phyloP scores from a whole-genome alignment of 2,797 vertebrate genomes.

The Chaenodraco wilsoni region DNA sequence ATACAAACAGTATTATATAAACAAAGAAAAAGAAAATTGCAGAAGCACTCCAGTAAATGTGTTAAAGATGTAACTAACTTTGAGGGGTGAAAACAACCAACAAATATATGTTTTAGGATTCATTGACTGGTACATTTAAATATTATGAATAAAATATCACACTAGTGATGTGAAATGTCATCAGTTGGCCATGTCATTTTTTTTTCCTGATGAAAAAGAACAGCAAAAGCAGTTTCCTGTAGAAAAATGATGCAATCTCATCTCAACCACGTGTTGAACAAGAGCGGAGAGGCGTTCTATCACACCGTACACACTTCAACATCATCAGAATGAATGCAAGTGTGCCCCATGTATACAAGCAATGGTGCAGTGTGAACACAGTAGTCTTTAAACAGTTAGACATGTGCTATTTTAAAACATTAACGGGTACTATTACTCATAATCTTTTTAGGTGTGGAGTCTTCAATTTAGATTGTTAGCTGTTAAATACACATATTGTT shows the following conservation, averaged over 20 bases:
- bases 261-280: conserved; percentile 23
- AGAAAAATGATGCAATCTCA: conserved; percentile 52
- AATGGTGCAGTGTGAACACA: background rate
- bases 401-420: background rate
- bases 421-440: background rate
- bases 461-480: background rate
- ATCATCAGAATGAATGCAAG: no score
- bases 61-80: background rate
- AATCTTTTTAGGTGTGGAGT: background rate
- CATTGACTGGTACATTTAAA: background rate
- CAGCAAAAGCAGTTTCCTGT: conserved; percentile 70
- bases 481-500: background rate
- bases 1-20: background rate
- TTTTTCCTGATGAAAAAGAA: conserved; percentile 36
- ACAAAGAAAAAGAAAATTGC: background rate
- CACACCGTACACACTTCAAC: background rate
- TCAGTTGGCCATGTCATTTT: background rate
- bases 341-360: background rate
- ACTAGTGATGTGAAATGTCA: background rate
- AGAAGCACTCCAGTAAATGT: background rate
- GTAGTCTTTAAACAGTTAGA: background rate
- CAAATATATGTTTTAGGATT: background rate
- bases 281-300: background rate
- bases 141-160: background rate
- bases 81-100: background rate